These are phyloP conservation scores for Apteryx owenii DNA, from an alignment of 2,113 vertebrate genomes.

Conservation along the genomic window DNA sequence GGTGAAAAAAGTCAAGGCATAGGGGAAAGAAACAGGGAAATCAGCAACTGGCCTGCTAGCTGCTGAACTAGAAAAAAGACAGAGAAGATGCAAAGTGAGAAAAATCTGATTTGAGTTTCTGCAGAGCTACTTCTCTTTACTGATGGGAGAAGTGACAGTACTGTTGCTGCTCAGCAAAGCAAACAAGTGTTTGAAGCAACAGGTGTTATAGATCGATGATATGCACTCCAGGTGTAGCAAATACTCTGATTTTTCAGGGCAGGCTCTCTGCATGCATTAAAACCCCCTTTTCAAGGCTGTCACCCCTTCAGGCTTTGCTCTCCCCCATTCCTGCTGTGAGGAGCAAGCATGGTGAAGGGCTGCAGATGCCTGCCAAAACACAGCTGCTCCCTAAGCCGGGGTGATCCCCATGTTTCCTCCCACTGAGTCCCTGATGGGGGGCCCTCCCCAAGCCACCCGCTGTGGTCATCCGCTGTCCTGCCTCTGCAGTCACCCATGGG, in stretches of 20 bases:
- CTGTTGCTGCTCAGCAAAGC: neutral
- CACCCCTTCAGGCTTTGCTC: too few relatives aligned
- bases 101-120: neutral
- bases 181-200: neutral
- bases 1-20: neutral
- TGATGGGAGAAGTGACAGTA: neutral
- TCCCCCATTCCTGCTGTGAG: too few relatives aligned
- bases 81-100: neutral
- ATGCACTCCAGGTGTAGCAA: neutral
- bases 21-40: neutral
- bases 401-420: fast-evolving
- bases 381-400: neutral
- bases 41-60: neutral
- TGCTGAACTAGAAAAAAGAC: neutral
- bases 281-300: neutral
- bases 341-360: neutral
- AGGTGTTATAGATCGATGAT: neutral
- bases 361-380: neutral
- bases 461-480: neutral
- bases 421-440: fast-evolving
- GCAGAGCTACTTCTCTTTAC: neutral
- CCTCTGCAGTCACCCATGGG: neutral
- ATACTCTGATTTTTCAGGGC: neutral
- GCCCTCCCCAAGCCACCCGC: neutral
- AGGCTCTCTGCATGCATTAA: neutral